These are phyloP conservation scores for Cololabis saira DNA, from an alignment of 2,113 vertebrate genomes.

Conservation along the genomic window DNA sequence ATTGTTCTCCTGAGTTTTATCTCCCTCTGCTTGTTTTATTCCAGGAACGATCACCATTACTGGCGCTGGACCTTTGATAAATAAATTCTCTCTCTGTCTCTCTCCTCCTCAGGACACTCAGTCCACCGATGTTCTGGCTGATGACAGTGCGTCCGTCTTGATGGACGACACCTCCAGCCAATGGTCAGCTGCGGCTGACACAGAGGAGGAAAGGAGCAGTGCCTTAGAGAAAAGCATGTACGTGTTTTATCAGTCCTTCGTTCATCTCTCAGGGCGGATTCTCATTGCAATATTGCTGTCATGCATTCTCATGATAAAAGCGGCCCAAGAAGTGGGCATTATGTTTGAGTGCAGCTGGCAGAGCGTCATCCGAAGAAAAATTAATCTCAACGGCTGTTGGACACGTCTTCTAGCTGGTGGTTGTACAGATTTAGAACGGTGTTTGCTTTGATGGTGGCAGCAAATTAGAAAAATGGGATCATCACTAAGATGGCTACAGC, in stretches of 20 bases:
- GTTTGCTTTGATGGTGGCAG: background rate
- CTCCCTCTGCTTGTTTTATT: constrained; percentile 46
- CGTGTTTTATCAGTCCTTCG: constrained; percentile 51
- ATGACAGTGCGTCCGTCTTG: constrained; percentile 72
- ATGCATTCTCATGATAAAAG: constrained; percentile 4
- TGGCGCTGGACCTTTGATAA: constrained; percentile 38
- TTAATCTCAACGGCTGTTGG: background rate
- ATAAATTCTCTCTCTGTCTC: constrained; percentile 35
- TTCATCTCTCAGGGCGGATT: background rate
- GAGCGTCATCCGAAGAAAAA: background rate
- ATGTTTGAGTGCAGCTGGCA: constrained; percentile 5
- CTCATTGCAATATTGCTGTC: background rate
- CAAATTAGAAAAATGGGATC: background rate
- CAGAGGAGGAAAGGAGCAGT: constrained; percentile 84
- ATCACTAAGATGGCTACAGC: background rate
- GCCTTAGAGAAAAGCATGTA: constrained; percentile 94
- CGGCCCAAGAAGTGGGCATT: background rate
- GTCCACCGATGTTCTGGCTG: constrained; percentile 71
- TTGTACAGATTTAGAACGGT: background rate
- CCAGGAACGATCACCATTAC: constrained; percentile 25
- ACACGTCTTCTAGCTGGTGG: background rate
- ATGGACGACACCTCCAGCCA: constrained; percentile 85
- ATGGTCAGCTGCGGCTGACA: constrained; percentile 80
- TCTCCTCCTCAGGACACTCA: constrained; percentile 67
- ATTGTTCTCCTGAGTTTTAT: constrained; percentile 48